Evolutionary conservation across 2,888 invertebrate genomes (phyloP), one percentile per base, ranked within the genome.

Genomic region (Euphydryas editha): DNA sequence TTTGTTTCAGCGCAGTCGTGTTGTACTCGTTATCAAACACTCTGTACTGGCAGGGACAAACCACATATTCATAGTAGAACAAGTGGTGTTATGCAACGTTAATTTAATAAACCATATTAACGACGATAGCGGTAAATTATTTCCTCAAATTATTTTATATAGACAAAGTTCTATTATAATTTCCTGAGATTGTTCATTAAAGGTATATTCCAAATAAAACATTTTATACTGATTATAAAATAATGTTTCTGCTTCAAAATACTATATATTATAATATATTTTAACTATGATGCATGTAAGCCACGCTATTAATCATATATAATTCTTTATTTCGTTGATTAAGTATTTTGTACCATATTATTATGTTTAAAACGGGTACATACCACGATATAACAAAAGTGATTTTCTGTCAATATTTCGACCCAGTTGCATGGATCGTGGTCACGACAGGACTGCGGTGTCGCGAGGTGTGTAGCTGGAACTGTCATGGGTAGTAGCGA

Each of bases 21-120:
- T 30, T 61, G 39, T 59, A 51, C 49, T 36, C 63, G 71, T 73
- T 75, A 76, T 75, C 75, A 72, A 65, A 2, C 67, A 68, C 65
- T 56, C 55, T 18, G 62, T 51, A 57, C 62, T 59, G 66, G 39
- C 62, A 30, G 36, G 30, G 30, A 54, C 51, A 15, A 46, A 62
- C 44, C 65, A 57, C 63, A 46, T 47, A 30, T 4, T 54, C 68
- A 56, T 57, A 66, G 68, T 56, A 61, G 51, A 64, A 62, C 70
- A 72, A 70, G 70, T 72, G 69, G 67, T 60, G 63, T 46, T 56
- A 58, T 65, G 60, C 59, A 70, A 49, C 67, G 65, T 65, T 51
- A 64, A 67, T 64, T 69, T 21, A 59, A 62, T 65, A 55, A 36
- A 44, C 59, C 13, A 39, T 17, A 30, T 47, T 55, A 59, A 51